Conservation (phyloP, 1,140 invertebrate genomes). For the Drosophila yakuba region DNA sequence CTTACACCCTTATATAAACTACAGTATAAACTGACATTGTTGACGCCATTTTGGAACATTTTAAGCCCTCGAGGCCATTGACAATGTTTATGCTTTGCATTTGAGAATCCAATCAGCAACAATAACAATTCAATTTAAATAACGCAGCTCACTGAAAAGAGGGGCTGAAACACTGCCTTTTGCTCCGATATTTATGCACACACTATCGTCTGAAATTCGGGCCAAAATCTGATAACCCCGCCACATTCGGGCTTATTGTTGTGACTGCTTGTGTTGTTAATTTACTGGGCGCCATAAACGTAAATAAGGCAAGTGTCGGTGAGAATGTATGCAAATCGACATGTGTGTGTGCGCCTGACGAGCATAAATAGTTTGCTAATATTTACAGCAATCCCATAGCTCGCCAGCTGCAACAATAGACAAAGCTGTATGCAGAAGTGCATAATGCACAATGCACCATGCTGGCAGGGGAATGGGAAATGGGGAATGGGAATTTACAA, state of each 20-base stretch:
- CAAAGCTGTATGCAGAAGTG: constrained; percentile 35
- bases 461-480: not conserved
- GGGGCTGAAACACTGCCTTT: not conserved
- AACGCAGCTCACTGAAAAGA: not conserved
- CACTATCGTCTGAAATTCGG: constrained; percentile 8
- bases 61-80: constrained; percentile 31
- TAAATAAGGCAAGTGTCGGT: constrained; percentile 51
- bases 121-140: constrained; percentile 54
- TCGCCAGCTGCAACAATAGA: constrained; percentile 44
- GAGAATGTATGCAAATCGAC: constrained; percentile 31
- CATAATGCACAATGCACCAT: constrained; percentile 40
- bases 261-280: constrained; percentile 41
- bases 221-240: constrained; percentile 31
- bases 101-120: constrained; percentile 47
- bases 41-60: constrained; percentile 20
- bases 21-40: constrained; percentile 9
- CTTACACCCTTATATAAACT: not conserved
- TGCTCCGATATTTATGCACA: constrained; percentile 33
- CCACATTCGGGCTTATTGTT: constrained; percentile 38
- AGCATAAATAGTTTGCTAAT: constrained; percentile 78
- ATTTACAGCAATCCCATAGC: constrained; percentile 62
- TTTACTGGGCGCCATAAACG: constrained; percentile 54
- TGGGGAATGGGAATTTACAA: constrained; percentile 67
- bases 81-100: constrained; percentile 46
- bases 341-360: constrained; percentile 48